phyloP scores from a whole-genome alignment of 2,113 vertebrate species.

The Odontesthes bonariensis region DNA sequence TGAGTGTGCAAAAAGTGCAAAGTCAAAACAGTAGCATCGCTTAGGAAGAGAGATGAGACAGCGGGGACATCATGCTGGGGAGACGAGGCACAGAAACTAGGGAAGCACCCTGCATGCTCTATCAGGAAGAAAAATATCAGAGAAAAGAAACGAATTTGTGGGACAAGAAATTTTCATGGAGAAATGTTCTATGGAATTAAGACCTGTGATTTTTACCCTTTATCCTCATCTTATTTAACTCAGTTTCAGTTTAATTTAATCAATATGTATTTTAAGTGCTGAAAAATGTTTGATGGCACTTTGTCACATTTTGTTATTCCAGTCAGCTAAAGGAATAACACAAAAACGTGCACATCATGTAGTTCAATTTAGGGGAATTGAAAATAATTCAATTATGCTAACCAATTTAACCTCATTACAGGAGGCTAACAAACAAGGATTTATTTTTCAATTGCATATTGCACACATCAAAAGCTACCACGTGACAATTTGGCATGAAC shows the following conservation, averaged over 20 bases:
- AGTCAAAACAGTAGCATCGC: conserved; percentile 10
- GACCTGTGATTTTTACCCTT: too few relatives aligned
- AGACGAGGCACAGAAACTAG: not conserved
- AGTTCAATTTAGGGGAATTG: not conserved
- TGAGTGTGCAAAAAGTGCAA: conserved; percentile 8
- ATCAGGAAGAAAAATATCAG: conserved; percentile 17
- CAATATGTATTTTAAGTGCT: too few relatives aligned
- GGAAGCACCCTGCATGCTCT: conserved; percentile 10
- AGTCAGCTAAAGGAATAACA: not conserved
- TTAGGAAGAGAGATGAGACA: conserved; percentile 52
- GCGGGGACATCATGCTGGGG: conserved; percentile 12
- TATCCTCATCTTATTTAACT: too few relatives aligned
- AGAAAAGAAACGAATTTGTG: conserved; percentile 14
- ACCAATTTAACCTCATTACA: too few relatives aligned
- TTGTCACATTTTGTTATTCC: too few relatives aligned
- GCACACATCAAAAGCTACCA: not conserved
- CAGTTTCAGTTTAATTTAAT: too few relatives aligned
- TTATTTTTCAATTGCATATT: not conserved
- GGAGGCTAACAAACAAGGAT: not conserved
- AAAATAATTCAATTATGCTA: too few relatives aligned
- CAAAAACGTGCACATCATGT: not conserved
- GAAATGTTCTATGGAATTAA: too few relatives aligned
- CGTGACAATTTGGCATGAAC: not conserved
- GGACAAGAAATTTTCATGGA: not conserved
- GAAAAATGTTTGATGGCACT: not conserved